A percentile compares a stretch with the other conserved stretches of the same genome.
Evolutionary conservation across 1,140 invertebrate genomes (phyloP).

Genomic region (Tribolium madens): DNA sequence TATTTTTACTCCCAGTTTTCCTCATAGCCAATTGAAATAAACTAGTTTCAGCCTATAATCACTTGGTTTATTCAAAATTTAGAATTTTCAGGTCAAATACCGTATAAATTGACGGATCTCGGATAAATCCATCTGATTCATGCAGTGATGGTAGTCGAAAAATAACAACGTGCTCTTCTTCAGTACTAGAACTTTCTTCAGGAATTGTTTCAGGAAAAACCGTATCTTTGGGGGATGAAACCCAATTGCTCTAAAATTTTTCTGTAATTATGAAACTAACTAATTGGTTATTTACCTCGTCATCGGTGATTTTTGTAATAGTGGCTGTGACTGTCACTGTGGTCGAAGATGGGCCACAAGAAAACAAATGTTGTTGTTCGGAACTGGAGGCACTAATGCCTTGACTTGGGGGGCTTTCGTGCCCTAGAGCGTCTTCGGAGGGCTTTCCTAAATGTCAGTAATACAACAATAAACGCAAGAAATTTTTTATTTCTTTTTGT

Average conservation of each 20-base stretch:
- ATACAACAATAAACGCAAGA: too few relatives aligned
- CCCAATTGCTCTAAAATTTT: conserved; percentile 73
- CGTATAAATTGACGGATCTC: conserved; percentile 75
- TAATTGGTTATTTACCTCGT: conserved; percentile 68
- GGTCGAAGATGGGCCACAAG: conserved; percentile 58
- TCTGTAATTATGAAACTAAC: neutral
- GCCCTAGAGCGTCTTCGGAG: conserved; percentile 69
- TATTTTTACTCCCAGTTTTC: conserved; percentile 66
- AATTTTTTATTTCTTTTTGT: too few relatives aligned
- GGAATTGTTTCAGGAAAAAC: conserved; percentile 92
- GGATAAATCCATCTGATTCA: conserved; percentile 72
- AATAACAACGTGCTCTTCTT: conserved; percentile 91
- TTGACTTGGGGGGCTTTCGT: conserved; percentile 75
- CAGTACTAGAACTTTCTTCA: conserved; percentile 90
- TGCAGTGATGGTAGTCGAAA: conserved; percentile 80
- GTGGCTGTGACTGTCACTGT: conserved; percentile 60
- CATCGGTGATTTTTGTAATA: conserved; percentile 68
- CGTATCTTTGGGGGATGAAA: conserved; percentile 87
- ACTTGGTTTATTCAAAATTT: neutral
- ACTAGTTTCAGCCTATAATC: conserved; percentile 69
- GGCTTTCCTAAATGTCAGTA: conserved; percentile 67
- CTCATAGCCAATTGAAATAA: conserved; percentile 73
- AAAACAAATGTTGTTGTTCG: conserved; percentile 63
- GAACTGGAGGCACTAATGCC: conserved; percentile 58
- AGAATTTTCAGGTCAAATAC: conserved; percentile 63